Evolutionary conservation across 2,888 invertebrate species (phyloP).

Genomic region (Diaprepes abbreviatus): DNA sequence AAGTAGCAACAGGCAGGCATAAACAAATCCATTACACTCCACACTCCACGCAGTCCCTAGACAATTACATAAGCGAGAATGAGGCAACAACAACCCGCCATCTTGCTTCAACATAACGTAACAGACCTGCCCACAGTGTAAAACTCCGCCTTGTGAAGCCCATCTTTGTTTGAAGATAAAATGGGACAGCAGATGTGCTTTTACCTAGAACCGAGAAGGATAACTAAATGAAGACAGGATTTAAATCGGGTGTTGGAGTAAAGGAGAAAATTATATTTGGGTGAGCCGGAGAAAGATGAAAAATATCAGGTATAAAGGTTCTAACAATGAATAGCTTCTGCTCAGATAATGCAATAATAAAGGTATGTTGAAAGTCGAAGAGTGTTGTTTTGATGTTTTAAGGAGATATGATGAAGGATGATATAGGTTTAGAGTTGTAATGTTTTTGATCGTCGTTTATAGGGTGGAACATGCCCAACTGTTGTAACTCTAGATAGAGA

Average conservation of each 20-base stretch:
- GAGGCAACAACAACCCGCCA: conserved; percentile 16
- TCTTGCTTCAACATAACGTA: conserved; percentile 14
- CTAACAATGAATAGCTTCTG: conserved; percentile 27
- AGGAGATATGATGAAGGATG: conserved; percentile 22
- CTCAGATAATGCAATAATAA: conserved; percentile 19
- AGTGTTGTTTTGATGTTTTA: conserved; percentile 25
- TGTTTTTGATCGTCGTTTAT: neutral
- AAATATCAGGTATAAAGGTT: conserved; percentile 4
- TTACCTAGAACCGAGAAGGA: neutral
- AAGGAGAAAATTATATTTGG: neutral
- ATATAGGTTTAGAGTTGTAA: conserved; percentile 5
- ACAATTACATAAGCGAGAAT: conserved; percentile 8
- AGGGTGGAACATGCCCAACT: neutral
- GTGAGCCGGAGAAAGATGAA: neutral
- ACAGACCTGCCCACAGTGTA: conserved; percentile 9
- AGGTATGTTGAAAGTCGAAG: conserved; percentile 15
- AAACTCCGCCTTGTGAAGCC: conserved; percentile 29
- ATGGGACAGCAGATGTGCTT: neutral
- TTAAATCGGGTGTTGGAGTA: neutral
- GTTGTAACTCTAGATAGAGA: no score
- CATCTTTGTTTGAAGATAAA: conserved; percentile 21
- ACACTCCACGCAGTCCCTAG: conserved; percentile 8
- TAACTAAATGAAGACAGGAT: neutral
- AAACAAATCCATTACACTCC: conserved; percentile 31
- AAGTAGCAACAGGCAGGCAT: conserved; percentile 27